Percentiles rank a stretch among this genome's conserved stretches.
These are phyloP conservation scores for Thunnus maccoyii DNA, from an alignment of 2,113 vertebrate species.

Conservation along the genomic window DNA sequence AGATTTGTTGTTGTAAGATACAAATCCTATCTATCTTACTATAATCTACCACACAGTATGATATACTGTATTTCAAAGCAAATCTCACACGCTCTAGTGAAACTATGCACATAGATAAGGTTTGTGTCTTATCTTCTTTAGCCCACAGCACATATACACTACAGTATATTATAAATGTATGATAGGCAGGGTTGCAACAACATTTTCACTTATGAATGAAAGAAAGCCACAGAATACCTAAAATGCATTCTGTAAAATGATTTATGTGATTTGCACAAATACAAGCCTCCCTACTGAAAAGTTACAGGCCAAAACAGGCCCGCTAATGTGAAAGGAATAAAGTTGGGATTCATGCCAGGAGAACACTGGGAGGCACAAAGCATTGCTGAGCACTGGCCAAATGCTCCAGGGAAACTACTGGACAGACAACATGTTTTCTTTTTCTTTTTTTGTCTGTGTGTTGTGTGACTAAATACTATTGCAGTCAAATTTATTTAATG, in stretches of 20 bases:
- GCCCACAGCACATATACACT: neutral
- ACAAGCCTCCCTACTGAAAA: slow-evolving; percentile 1
- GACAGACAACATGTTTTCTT: slow-evolving; percentile 32
- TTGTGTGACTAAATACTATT: slow-evolving; percentile 10
- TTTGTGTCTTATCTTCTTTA: neutral
- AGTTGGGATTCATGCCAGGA: slow-evolving; percentile 36
- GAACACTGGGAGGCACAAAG: slow-evolving; percentile 35
- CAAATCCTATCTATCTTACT: neutral
- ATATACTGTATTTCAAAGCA: too few species aligned
- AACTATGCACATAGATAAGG: neutral
- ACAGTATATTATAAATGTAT: neutral
- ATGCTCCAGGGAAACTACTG: slow-evolving; percentile 64
- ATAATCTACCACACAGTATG: neutral
- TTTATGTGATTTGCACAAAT: neutral
- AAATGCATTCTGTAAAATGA: neutral
- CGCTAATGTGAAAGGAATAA: slow-evolving; percentile 47
- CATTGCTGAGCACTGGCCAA: slow-evolving; percentile 65
- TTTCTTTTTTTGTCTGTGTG: neutral
- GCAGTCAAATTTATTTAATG: slow-evolving; percentile 6
- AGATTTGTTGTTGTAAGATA: slow-evolving; percentile 3
- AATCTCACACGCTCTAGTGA: neutral
- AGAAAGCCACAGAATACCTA: neutral
- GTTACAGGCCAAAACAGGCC: slow-evolving; percentile 59
- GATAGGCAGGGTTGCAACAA: neutral
- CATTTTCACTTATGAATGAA: neutral